A percentile compares a stretch with the other conserved stretches of the same genome.
Conservation (phyloP, 2,888 invertebrate genomes). For the Tanytarsus gracilentus region DNA sequence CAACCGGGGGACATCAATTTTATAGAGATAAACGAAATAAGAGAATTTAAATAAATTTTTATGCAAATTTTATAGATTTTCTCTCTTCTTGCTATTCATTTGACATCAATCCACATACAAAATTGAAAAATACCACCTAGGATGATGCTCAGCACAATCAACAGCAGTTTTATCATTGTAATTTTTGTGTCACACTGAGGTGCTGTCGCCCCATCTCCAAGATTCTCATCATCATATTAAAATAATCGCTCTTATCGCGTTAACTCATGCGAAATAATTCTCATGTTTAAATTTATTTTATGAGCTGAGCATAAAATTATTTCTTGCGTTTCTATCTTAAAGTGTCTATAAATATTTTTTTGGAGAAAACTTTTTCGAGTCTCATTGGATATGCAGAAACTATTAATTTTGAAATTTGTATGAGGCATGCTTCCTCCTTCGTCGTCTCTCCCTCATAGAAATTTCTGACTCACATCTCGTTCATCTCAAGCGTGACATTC, state of each 20-base stretch:
- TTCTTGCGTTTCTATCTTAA: not conserved
- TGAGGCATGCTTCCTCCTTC: constrained; percentile 18
- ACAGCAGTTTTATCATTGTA: too few relatives aligned
- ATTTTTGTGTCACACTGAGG: too few relatives aligned
- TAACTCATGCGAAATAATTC: too few relatives aligned
- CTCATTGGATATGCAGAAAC: constrained; percentile 26
- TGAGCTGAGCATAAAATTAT: not conserved
- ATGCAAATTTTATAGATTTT: constrained; percentile 1
- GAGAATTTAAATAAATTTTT: constrained; percentile 6
- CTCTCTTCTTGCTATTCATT: too few relatives aligned
- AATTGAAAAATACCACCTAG: not conserved
- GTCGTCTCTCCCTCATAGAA: not conserved
- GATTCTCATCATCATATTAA: too few relatives aligned
- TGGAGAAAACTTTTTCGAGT: not conserved
- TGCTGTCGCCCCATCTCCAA: too few relatives aligned
- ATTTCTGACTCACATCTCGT: too few relatives aligned
- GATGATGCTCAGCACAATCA: too few relatives aligned
- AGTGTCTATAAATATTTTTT: not conserved
- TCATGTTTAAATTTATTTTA: too few relatives aligned
- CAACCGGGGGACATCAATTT: too few relatives aligned
- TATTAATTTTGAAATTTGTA: constrained; percentile 25
- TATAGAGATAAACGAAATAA: not conserved
- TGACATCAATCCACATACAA: not conserved
- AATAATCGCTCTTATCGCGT: too few relatives aligned
- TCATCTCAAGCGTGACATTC: constrained; percentile 9